These are phyloP conservation scores for Microchrysa polita DNA, from an alignment of 2,888 invertebrate genomes.

Conservation along the genomic window DNA sequence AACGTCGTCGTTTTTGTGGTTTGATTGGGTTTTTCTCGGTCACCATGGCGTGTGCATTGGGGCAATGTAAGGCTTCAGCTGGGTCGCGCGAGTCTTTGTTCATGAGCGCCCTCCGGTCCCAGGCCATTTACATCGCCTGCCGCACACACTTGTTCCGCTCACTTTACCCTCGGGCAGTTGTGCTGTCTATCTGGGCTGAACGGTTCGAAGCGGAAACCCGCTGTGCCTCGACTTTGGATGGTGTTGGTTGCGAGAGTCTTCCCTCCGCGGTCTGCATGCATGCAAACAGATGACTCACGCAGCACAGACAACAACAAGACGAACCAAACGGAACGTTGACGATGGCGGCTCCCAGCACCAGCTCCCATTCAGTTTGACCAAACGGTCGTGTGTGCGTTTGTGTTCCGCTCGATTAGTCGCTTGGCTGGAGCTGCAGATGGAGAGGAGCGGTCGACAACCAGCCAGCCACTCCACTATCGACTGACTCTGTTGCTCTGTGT, in stretches of 20 bases:
- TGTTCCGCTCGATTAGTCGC: conserved; percentile 21
- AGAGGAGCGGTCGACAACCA: not conserved
- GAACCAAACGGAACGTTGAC: too few species aligned
- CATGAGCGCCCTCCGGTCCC: not conserved
- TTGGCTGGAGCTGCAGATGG: too few species aligned
- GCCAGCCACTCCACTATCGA: not conserved
- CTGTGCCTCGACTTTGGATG: not conserved
- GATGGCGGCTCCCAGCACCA: not conserved
- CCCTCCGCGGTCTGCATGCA: conserved; percentile 7
- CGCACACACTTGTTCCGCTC: not conserved
- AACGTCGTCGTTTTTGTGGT: not conserved
- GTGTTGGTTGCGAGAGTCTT: not conserved
- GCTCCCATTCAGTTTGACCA: too few species aligned
- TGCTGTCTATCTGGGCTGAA: not conserved
- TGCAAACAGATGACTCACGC: conserved; percentile 16
- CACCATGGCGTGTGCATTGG: not conserved
- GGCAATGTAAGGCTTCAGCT: conserved; percentile 6
- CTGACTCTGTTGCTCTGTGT: not conserved
- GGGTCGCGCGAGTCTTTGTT: not conserved
- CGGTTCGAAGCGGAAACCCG: conserved; percentile 3
- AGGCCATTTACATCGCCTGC: not conserved
- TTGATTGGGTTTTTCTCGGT: not conserved
- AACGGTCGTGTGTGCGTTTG: too few species aligned
- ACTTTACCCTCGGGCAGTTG: not conserved
- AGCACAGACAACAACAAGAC: not conserved